Evolutionary conservation across 2,797 vertebrate genomes (phyloP).

Genomic region (Brachyalestes nurse): DNA sequence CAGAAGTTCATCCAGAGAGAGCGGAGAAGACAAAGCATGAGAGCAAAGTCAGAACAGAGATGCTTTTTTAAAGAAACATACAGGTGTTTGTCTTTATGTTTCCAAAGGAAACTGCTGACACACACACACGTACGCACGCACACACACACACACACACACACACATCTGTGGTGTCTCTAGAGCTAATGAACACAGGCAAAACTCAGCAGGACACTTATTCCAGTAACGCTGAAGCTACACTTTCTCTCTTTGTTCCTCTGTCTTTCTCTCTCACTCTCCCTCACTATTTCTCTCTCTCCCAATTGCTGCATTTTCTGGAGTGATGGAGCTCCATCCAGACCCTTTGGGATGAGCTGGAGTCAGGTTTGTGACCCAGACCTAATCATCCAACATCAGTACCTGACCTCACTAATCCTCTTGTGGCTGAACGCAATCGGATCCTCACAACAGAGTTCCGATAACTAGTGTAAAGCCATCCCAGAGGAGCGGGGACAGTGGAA

Average conservation of each 20-base stretch:
- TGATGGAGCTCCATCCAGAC: not conserved
- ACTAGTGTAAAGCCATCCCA: not conserved
- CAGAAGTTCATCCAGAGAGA: not conserved
- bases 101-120: not conserved
- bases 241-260: not conserved
- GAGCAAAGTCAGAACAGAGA: not conserved
- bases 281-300: not conserved
- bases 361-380: not conserved
- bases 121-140: conserved; percentile 9
- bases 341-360: not conserved
- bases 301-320: not conserved
- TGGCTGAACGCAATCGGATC: not conserved
- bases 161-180: not conserved
- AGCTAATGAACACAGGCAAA: conserved; percentile 35
- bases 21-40: conserved; percentile 10
- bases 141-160: conserved; percentile 14
- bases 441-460: not conserved
- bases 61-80: conserved; percentile 31
- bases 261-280: not conserved
- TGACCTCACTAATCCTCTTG: not conserved
- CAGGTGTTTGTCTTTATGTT: conserved; percentile 32
- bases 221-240: conserved; percentile 1
- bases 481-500: no score
- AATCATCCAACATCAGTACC: not conserved
- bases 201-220: conserved; percentile 29